Evolutionary conservation across 2,888 invertebrate species (phyloP), one percentile per base, ranked within the genome.

Genomic region (Ophioninae sp.): DNA sequence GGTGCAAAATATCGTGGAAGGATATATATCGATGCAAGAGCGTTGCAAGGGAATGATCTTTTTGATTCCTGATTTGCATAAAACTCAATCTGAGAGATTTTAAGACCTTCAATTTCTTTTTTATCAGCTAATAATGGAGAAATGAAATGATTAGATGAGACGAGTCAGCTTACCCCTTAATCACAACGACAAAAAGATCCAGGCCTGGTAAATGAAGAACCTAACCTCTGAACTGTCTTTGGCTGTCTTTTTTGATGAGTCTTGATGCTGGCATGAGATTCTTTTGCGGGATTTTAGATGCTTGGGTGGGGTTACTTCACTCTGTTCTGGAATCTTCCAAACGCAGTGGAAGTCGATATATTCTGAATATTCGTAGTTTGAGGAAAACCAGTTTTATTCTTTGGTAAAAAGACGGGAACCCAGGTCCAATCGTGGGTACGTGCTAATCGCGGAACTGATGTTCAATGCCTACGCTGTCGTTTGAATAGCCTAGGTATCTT

Each of bases 41-140:
- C 41, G 67, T 30, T 44, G n/a, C 64, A 21, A 7, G n/a, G 41
- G 62, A 50, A 39, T 59, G 44, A 78, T 74, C 64, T 74, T 74
- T 70, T 75, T 75, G 74, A 83, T 83, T 69, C 74, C n/a, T 64
- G 75, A 59, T 76, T 78, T 68, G 78, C 70, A 81, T 30, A 30
- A 30, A 30, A 30, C 1, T 30, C 2, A 3, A 30, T 30, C 30
- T 30, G 30, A 30, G 69, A 56, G 13, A 62, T 30, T n/a, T 56
- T 62, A 39, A n/a, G 65, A 76, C 5, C 6, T 41, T 67, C 30
- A 44, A 21, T 62, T 30, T 64, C 21, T 39, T 61, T 59, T 20
- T 0, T 10, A 30, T 30, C 23, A 41, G 50, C 59, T 77, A 81
- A 70, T 65, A 68, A 64, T 59, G 30, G 20, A 80, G 77, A 77